Conservation (phyloP, 2,113 vertebrate species). For the Silurus meridionalis region DNA sequence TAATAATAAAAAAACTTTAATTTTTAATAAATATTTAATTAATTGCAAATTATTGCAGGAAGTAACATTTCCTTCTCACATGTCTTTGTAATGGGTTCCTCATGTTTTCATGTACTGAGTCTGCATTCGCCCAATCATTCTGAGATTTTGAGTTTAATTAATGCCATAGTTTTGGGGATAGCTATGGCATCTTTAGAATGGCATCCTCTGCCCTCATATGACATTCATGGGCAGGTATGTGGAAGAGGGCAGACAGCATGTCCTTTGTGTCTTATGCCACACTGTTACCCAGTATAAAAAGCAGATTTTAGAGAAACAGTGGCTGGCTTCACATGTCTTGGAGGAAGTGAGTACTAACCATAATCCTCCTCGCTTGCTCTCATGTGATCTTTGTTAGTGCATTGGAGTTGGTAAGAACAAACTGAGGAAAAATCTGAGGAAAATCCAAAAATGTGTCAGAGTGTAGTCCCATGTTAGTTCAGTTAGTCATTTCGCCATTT, state of each 20-base stretch:
- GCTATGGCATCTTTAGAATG: neutral
- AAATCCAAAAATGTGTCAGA: neutral
- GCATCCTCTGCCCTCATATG: neutral
- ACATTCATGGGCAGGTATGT: neutral
- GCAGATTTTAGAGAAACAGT: neutral
- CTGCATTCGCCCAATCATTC: neutral
- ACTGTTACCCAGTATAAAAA: neutral
- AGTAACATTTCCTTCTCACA: conserved; percentile 35
- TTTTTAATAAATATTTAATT: conserved; percentile 53
- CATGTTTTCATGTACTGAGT: too few species aligned
- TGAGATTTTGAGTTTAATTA: neutral
- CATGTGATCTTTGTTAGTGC: neutral
- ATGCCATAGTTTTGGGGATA: neutral
- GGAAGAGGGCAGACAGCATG: neutral
- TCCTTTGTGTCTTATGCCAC: neutral
- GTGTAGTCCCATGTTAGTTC: conserved; percentile 8
- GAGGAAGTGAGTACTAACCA: too few species aligned
- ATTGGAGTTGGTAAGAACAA: neutral
- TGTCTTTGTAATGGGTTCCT: neutral
- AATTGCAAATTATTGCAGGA: conserved; percentile 60
- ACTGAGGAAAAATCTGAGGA: neutral
- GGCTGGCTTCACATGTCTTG: neutral
- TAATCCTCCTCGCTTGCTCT: neutral
- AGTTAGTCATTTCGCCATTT: conserved; percentile 11
- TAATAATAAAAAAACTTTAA: neutral